Evolutionary conservation across 2,888 invertebrate species (phyloP), one percentile per base, ranked within the genome.

Genomic region (Cryptosula pallasiana): DNA sequence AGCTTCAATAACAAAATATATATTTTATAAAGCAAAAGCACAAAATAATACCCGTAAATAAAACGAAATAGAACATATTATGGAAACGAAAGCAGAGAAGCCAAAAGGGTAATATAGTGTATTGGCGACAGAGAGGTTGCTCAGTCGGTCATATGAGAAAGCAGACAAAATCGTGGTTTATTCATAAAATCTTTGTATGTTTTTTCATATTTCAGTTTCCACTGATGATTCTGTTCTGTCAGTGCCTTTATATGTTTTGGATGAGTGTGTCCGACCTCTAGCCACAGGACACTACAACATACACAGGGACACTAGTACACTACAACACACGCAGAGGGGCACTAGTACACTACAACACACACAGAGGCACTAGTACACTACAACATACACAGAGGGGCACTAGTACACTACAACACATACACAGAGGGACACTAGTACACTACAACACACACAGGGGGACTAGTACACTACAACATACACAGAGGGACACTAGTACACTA

Each of bases 111-210:
- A n/a, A n/a, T n/a, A n/a, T n/a, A n/a, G n/a, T n/a, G n/a, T n/a
- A n/a, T n/a, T n/a, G n/a, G n/a, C n/a, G n/a, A n/a, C n/a, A n/a
- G n/a, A n/a, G n/a, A n/a, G n/a, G n/a, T n/a, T n/a, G n/a, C n/a
- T 57, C 57, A 57, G n/a, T 5, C 25, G 5, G 25, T 25, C n/a
- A 16, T 57, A 57, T 9, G n/a, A 57, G 57, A 57, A 57, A 57
- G 57, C 5, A 63, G 32, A 32, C 63, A 63, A 32, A 63, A 63
- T 27, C 63, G 27, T 16, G 63, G 34, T 32, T 63, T 63, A n/a
- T 32, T 27, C 13, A 63, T 20, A n/a, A 63, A 63, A 32, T 63
- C 63, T 32, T 32, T 63, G 32, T 34, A 63, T 32, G 63, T 63
- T 32, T 63, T 27, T 32, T 29, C 32, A 32, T 63, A 63, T 9